Percentiles rank a stretch among this genome's conserved stretches.
Evolutionary conservation across 2,113 vertebrate genomes (phyloP).

Genomic region (Perccottus glenii): DNA sequence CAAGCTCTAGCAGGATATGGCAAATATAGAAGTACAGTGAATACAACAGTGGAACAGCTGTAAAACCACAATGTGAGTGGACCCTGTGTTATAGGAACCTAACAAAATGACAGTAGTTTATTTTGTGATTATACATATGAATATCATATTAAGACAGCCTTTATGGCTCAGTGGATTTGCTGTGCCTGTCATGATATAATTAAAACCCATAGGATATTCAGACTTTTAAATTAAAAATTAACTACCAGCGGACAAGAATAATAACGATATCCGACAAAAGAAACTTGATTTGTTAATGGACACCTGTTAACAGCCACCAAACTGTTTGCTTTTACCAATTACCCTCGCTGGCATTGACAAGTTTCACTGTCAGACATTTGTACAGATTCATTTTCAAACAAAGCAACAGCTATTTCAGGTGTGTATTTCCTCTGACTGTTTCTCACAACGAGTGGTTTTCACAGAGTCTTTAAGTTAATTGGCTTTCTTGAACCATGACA

Average conservation of each 20-base stretch:
- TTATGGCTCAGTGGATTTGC: conserved; percentile 67
- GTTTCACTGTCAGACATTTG: conserved; percentile 39
- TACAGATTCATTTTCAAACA: conserved; percentile 57
- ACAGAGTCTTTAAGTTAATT: conserved; percentile 68
- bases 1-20: no score
- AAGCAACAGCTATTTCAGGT: conserved; percentile 65
- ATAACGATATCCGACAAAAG: conserved; percentile 14
- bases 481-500: conserved; percentile 70
- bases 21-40: no score
- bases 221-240: conserved; percentile 70
- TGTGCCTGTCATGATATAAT: conserved; percentile 71
- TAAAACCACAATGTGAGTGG: neutral
- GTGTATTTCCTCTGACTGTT: conserved; percentile 34
- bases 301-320: conserved; percentile 32
- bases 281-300: conserved; percentile 8
- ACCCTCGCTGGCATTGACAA: conserved; percentile 42
- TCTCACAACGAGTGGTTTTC: conserved; percentile 50
- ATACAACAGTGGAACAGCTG: neutral
- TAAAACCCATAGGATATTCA: conserved; percentile 73
- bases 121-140: conserved; percentile 59
- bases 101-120: conserved; percentile 33
- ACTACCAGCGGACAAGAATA: conserved; percentile 40
- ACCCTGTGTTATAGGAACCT: neutral
- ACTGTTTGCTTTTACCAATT: conserved; percentile 45
- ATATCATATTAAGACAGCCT: conserved; percentile 63